phyloP scores from a whole-genome alignment of 2,888 invertebrate genomes.

The Bhutanitis thaidina region DNA sequence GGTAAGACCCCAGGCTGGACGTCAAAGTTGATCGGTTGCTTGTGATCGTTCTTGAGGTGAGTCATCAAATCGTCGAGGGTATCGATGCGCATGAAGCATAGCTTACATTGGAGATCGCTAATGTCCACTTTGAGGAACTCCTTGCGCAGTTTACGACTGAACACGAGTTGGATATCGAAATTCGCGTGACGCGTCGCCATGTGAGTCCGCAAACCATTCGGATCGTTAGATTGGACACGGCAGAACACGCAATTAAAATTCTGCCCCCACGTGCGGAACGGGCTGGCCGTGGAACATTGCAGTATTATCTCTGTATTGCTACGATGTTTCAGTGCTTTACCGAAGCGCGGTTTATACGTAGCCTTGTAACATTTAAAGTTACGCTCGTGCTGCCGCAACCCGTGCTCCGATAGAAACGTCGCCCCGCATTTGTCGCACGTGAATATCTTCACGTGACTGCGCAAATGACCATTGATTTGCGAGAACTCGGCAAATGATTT shows the following conservation, averaged over 20 bases:
- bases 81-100: constrained; percentile 62
- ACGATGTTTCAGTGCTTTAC: constrained; percentile 62
- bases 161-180: constrained; percentile 62
- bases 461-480: constrained; percentile 63
- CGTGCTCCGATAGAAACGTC: constrained; percentile 64
- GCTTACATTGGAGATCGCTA: constrained; percentile 67
- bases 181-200: constrained; percentile 66
- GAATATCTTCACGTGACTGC: constrained; percentile 65
- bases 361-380: constrained; percentile 67
- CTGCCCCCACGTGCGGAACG: constrained; percentile 70
- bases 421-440: constrained; percentile 70
- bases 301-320: constrained; percentile 69
- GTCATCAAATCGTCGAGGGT: constrained; percentile 55
- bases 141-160: constrained; percentile 63
- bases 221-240: constrained; percentile 66
- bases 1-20: constrained; percentile 69
- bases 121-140: constrained; percentile 70
- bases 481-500: constrained; percentile 64
- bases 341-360: constrained; percentile 65
- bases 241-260: constrained; percentile 71
- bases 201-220: constrained; percentile 61
- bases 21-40: constrained; percentile 64
- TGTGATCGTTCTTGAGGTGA: constrained; percentile 67
- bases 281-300: constrained; percentile 67
- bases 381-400: constrained; percentile 61